phyloP scores from a whole-genome alignment of 2,888 invertebrate species.

The Pollenia angustigena region DNA sequence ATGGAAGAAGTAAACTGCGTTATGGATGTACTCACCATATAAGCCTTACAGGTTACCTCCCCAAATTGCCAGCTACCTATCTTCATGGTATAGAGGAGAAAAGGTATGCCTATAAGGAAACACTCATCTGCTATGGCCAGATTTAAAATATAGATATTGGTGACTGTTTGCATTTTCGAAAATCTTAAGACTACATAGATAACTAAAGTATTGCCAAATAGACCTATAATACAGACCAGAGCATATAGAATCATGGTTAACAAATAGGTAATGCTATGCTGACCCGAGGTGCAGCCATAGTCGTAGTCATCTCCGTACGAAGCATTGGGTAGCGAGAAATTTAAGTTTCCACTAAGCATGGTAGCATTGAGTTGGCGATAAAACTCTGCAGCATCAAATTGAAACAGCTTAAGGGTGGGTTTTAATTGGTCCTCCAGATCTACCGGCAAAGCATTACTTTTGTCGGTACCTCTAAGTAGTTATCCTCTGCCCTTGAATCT shows the following conservation, averaged over 20 bases:
- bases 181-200: constrained; percentile 95
- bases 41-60: constrained; percentile 93
- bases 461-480: constrained; percentile 22
- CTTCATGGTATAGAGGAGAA: constrained; percentile 92
- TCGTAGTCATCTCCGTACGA: constrained; percentile 59
- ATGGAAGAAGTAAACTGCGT: constrained; percentile 97
- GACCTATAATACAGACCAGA: constrained; percentile 92
- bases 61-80: constrained; percentile 94
- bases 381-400: constrained; percentile 74
- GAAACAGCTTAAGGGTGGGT: constrained; percentile 68
- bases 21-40: constrained; percentile 95
- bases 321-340: constrained; percentile 63
- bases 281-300: constrained; percentile 85
- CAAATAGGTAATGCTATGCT: constrained; percentile 86
- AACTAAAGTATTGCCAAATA: constrained; percentile 95
- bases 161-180: constrained; percentile 97
- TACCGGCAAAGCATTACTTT: constrained; percentile 40
- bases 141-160: constrained; percentile 97
- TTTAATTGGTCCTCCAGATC: constrained; percentile 56
- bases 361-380: constrained; percentile 76
- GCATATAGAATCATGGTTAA: constrained; percentile 91
- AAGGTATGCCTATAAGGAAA: constrained; percentile 95
- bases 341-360: constrained; percentile 69
- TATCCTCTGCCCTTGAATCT: constrained; percentile 40
- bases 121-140: constrained; percentile 96